phyloP scores from a whole-genome alignment of 2,113 vertebrate species.

The Tychaedon coryphoeus region DNA sequence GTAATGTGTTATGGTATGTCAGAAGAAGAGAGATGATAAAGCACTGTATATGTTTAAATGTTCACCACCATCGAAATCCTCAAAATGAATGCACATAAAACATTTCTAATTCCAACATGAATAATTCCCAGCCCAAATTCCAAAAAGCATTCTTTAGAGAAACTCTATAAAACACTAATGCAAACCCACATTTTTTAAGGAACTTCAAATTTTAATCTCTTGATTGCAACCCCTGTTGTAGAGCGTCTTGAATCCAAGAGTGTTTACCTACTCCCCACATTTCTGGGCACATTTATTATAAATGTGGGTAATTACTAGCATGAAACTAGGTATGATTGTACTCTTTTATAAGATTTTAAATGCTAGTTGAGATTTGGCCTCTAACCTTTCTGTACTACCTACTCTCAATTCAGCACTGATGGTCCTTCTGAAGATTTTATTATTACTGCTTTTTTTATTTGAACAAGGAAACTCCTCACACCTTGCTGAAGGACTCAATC shows the following conservation, averaged over 20 bases:
- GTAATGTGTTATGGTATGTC: background rate
- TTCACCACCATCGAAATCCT: background rate
- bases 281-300: background rate
- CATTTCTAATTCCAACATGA: background rate
- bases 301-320: background rate
- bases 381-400: background rate
- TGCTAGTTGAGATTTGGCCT: background rate
- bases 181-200: background rate
- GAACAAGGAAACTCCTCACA: background rate
- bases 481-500: background rate
- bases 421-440: background rate
- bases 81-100: background rate
- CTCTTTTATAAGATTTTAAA: background rate
- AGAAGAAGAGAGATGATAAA: background rate
- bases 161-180: background rate
- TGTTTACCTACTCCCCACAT: background rate
- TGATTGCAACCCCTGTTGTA: background rate
- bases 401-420: background rate
- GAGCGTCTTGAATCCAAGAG: background rate
- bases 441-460: background rate
- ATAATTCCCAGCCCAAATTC: background rate
- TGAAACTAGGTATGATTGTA: background rate
- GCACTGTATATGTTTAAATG: background rate
- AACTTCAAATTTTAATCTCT: background rate
- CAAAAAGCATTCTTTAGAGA: background rate